Conservation (phyloP, 2,113 vertebrate species). For the Bettongia penicillata region DNA sequence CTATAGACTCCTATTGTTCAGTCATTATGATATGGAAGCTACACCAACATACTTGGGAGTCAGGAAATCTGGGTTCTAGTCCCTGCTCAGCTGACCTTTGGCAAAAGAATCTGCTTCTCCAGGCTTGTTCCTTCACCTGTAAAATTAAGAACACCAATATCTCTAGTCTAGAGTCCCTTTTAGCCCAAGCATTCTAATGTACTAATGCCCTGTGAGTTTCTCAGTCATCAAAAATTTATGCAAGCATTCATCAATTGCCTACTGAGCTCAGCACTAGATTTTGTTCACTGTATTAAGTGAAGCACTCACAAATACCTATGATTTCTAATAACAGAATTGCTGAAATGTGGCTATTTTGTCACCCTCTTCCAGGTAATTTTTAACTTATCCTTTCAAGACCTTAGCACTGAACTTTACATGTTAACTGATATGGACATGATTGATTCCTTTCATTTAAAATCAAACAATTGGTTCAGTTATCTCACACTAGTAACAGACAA, state of each 20-base stretch:
- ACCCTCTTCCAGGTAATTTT: background rate
- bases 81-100: background rate
- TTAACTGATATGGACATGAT: background rate
- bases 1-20: background rate
- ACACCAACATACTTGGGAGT: background rate
- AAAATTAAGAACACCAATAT: background rate
- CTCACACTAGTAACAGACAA: background rate
- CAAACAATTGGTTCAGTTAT: background rate
- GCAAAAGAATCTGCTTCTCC: background rate
- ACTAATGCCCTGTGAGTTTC: background rate
- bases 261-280: background rate
- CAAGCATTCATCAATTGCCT: background rate
- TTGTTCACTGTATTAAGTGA: background rate
- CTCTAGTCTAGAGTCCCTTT: background rate
- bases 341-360: background rate
- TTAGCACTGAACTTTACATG: background rate
- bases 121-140: background rate
- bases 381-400: background rate
- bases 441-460: background rate
- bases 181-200: background rate
- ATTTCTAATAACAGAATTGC: background rate
- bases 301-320: background rate
- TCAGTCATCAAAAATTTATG: background rate
- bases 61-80: background rate
- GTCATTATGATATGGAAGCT: background rate